Percentiles rank a stretch among this genome's conserved stretches.
phyloP scores from a whole-genome alignment of 1,140 invertebrate genomes.

The Drosophila malerkotliana region DNA sequence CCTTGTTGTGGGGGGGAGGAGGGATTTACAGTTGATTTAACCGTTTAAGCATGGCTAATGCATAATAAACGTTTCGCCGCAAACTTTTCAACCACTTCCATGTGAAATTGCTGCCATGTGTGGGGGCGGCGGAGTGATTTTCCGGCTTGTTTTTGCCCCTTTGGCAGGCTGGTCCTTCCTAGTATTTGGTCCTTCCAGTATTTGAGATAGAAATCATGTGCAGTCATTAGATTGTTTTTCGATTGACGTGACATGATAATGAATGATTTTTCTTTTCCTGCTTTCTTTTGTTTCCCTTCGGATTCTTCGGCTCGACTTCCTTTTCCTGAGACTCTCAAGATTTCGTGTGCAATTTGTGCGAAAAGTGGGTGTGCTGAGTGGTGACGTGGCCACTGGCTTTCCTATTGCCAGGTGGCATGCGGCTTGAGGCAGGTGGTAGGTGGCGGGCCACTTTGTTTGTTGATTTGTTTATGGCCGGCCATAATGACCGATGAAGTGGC shows the following conservation, averaged over 20 bases:
- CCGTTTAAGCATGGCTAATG: slow-evolving; percentile 76
- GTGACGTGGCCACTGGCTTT: slow-evolving; percentile 29
- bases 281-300: slow-evolving; percentile 33
- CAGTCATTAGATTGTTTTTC: slow-evolving; percentile 83
- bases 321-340: slow-evolving; percentile 38
- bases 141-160: slow-evolving; percentile 20
- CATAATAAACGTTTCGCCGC: slow-evolving; percentile 74
- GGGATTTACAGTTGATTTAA: slow-evolving; percentile 81
- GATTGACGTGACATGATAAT: slow-evolving; percentile 83
- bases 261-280: slow-evolving; percentile 64
- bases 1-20: slow-evolving; percentile 43
- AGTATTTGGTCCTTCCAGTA: slow-evolving; percentile 34
- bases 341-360: slow-evolving; percentile 62
- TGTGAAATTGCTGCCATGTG: slow-evolving; percentile 6
- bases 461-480: slow-evolving; percentile 71
- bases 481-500: slow-evolving; percentile 69
- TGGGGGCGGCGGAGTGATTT: slow-evolving; percentile 25
- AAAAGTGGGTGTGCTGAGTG: slow-evolving; percentile 41
- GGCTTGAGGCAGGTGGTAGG: slow-evolving; percentile 25
- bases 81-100: slow-evolving; percentile 62
- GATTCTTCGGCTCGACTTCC: slow-evolving; percentile 33
- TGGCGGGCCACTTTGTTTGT: slow-evolving; percentile 49
- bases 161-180: slow-evolving; percentile 19
- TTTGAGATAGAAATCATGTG: slow-evolving; percentile 83
- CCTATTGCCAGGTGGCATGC: slow-evolving; percentile 5